Conservation (phyloP, 2,113 vertebrate genomes). For the Onychostruthus taczanowskii region DNA sequence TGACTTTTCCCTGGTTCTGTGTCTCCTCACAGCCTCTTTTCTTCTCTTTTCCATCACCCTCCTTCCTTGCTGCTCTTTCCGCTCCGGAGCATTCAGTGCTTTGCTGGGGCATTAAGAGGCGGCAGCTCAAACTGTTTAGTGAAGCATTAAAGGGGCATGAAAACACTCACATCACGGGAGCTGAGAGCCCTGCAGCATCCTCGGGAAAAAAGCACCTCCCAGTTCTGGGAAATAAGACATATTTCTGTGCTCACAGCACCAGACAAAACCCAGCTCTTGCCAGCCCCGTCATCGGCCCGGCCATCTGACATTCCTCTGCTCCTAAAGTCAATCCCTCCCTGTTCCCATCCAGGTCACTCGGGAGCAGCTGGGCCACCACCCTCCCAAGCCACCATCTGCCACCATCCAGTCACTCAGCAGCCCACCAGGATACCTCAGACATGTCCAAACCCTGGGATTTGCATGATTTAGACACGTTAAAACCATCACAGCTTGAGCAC, state of each 20-base stretch:
- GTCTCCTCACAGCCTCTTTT: not conserved
- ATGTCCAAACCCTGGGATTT: not conserved
- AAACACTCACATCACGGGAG: conserved; percentile 12
- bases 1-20: not conserved
- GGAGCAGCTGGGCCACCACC: not conserved
- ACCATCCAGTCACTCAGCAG: not conserved
- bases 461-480: rapidly evolving
- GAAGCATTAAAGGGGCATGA: conserved; percentile 61
- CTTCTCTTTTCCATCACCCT: not conserved
- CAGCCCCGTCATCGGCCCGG: not conserved
- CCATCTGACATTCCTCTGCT: not conserved
- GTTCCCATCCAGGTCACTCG: not conserved
- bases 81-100: not conserved
- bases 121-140: conserved; percentile 44
- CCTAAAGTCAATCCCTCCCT: not conserved
- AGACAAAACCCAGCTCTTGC: not conserved
- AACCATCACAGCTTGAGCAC: not conserved
- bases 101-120: conserved; percentile 52
- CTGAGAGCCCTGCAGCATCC: conserved; percentile 39
- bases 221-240: not conserved
- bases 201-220: not conserved
- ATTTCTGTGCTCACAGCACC: not conserved
- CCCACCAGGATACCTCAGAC: not conserved
- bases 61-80: conserved; percentile 39
- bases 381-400: not conserved